phyloP scores from a whole-genome alignment of 2,113 vertebrate species.

The Tamias sibiricus region DNA sequence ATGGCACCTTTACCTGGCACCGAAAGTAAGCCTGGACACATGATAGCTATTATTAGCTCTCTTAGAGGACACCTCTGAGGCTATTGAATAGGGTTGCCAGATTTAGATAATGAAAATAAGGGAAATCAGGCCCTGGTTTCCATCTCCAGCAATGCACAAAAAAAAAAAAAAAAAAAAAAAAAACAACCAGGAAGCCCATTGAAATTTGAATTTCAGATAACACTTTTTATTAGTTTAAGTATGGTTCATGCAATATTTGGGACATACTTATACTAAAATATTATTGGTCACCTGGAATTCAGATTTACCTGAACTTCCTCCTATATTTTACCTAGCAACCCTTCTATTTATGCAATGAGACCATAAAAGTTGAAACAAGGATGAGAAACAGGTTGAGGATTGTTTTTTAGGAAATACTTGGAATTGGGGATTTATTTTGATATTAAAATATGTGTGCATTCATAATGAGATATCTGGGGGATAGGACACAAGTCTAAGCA shows the following conservation, averaged over 20 bases:
- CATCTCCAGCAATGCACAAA: background rate
- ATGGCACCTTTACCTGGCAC: background rate
- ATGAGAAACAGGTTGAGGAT: background rate
- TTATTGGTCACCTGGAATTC: background rate
- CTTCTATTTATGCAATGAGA: too few relatives aligned
- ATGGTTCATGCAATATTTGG: too few relatives aligned
- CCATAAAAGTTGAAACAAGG: background rate
- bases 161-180: background rate
- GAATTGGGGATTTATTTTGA: too few relatives aligned
- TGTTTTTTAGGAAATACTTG: background rate
- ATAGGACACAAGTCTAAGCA: too few relatives aligned
- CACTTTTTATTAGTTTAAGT: too few relatives aligned
- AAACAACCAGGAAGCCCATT: background rate
- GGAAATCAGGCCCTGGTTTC: background rate
- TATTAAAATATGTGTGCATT: too few relatives aligned
- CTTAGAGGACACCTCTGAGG: background rate
- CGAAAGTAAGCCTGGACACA: background rate
- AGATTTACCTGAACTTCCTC: background rate
- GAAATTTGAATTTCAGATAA: background rate
- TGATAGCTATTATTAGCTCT: background rate
- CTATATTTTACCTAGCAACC: background rate
- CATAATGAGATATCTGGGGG: too few relatives aligned
- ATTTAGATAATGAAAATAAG: background rate
- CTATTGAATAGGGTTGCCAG: background rate
- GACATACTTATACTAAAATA: too few relatives aligned